These are phyloP conservation scores for Ochropleura leucogaster DNA, from an alignment of 2,888 invertebrate species.

Conservation along the genomic window DNA sequence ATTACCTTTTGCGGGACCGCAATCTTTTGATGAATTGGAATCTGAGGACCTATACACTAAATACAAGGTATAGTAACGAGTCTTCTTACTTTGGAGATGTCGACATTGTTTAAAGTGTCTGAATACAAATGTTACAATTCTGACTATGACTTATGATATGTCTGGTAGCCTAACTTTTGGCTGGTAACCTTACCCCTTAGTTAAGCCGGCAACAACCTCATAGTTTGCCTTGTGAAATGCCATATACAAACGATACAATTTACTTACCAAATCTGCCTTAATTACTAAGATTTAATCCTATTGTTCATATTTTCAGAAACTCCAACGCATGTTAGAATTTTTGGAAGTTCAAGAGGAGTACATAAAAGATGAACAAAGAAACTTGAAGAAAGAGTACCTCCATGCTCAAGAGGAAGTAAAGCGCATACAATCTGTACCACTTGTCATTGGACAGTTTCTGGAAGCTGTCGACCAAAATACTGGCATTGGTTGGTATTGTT, in stretches of 20 bases:
- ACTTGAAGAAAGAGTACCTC: constrained; percentile 99
- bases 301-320: constrained; percentile 91
- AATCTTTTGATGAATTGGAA: constrained; percentile 95
- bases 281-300: not conserved
- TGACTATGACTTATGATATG: too few relatives aligned
- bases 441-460: constrained; percentile 99
- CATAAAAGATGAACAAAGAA: constrained; percentile 99
- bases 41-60: constrained; percentile 98
- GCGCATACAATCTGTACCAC: constrained; percentile 99
- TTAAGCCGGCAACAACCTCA: not conserved
- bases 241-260: not conserved
- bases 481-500: constrained; percentile 92
- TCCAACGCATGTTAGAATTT: constrained; percentile 98
- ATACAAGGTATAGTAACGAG: constrained; percentile 93
- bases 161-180: not conserved
- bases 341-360: constrained; percentile 99
- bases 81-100: not conserved
- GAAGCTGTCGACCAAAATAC: constrained; percentile 99
- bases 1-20: constrained; percentile 92
- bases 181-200: not conserved
- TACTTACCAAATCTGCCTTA: not conserved
- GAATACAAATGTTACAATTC: not conserved
- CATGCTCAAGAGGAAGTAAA: constrained; percentile 99
- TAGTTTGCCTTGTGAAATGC: not conserved
- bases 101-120: not conserved